Evolutionary conservation across 2,888 invertebrate species (phyloP).

Genomic region (Petrolisthes manimaculis): DNA sequence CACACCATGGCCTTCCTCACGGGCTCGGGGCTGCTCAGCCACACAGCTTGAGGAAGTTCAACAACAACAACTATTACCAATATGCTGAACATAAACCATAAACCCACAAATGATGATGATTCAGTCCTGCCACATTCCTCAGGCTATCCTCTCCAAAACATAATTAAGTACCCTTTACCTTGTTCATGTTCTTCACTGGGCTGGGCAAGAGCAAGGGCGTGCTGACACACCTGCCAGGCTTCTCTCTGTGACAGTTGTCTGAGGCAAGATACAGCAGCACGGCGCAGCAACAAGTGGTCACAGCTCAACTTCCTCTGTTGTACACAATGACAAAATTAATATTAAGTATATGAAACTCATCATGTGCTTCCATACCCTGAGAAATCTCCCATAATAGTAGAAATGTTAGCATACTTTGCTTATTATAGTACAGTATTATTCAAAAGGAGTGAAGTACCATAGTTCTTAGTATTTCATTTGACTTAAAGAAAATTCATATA

Average conservation of each 20-base stretch:
- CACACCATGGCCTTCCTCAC: too few species aligned
- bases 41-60: too few species aligned
- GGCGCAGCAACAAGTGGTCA: conserved; percentile 88
- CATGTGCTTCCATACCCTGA: too few species aligned
- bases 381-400: not conserved
- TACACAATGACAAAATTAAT: not conserved
- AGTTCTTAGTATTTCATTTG: too few species aligned
- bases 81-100: not conserved
- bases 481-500: too few species aligned
- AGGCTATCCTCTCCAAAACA: not conserved
- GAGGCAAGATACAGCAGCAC: conserved; percentile 94
- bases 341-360: too few species aligned
- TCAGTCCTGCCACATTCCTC: not conserved
- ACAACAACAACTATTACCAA: too few species aligned
- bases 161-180: conserved; percentile 12
- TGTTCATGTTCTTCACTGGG: conserved; percentile 40
- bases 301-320: conserved; percentile 81
- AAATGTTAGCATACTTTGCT: not conserved
- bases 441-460: not conserved
- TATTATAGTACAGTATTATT: not conserved
- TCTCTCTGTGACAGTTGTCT: conserved; percentile 96
- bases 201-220: conserved; percentile 80
- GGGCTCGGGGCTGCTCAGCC: too few species aligned
- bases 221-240: conserved; percentile 94
- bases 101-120: not conserved